Conservation (phyloP, 2,888 invertebrate genomes). For the Eumacrocentrus americanus region DNA sequence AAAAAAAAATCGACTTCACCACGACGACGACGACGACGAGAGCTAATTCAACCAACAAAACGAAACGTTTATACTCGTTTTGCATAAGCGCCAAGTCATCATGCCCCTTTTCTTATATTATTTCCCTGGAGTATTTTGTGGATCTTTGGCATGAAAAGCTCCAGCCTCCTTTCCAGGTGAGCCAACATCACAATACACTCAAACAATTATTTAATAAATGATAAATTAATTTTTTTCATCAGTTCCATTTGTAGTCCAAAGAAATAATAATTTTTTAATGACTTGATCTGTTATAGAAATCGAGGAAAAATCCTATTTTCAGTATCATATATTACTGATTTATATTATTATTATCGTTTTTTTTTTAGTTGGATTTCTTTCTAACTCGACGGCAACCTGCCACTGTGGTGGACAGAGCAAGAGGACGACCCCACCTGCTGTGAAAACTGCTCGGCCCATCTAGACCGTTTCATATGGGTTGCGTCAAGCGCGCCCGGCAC, state of each 20-base stretch:
- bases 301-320: too few species aligned
- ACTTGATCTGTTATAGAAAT: too few species aligned
- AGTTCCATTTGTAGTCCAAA: too few species aligned
- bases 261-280: too few species aligned
- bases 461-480: conserved; percentile 43
- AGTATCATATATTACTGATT: not conserved
- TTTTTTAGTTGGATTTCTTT: too few species aligned
- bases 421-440: conserved; percentile 52
- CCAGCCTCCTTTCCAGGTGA: conserved; percentile 10
- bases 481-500: conserved; percentile 46
- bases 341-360: not conserved
- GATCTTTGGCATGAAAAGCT: not conserved
- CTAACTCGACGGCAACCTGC: too few species aligned
- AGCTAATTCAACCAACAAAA: conserved; percentile 57
- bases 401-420: not conserved
- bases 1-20: conserved; percentile 28
- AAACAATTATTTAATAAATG: not conserved
- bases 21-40: too few species aligned
- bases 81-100: conserved; percentile 55
- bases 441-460: conserved; percentile 48
- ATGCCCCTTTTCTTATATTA: conserved; percentile 24
- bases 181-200: conserved; percentile 6
- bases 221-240: not conserved
- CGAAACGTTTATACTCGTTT: conserved; percentile 56
- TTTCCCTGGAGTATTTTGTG: conserved; percentile 11